Conservation (phyloP, 2,888 invertebrate genomes). For the Nymphalis polychloros region DNA sequence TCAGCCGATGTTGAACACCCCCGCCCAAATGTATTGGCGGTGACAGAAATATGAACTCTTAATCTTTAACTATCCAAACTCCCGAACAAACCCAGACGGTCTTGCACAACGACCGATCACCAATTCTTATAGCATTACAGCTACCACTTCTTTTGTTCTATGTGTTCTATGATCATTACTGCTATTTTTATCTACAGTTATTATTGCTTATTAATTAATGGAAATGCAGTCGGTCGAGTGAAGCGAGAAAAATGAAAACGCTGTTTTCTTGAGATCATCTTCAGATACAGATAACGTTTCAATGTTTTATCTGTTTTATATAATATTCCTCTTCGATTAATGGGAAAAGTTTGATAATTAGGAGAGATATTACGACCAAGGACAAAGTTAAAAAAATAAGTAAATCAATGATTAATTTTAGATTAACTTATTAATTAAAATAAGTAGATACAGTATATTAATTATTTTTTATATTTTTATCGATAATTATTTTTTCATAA, state of each 20-base stretch:
- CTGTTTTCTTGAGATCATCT: slow-evolving; percentile 19
- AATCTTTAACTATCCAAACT: too few species aligned
- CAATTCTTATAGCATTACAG: background rate
- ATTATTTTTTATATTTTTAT: too few species aligned
- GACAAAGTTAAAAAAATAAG: too few species aligned
- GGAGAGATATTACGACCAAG: too few species aligned
- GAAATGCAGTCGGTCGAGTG: slow-evolving; percentile 38
- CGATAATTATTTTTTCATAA: background rate
- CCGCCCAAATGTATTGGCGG: too few species aligned
- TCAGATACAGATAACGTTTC: slow-evolving; percentile 12
- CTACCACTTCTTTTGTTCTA: background rate
- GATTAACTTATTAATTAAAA: background rate
- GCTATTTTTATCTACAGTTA: slow-evolving; percentile 42
- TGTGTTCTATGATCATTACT: slow-evolving; percentile 18
- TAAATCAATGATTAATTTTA: background rate
- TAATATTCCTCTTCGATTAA: background rate
- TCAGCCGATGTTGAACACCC: too few species aligned
- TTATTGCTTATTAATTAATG: slow-evolving; percentile 42
- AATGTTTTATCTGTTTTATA: background rate
- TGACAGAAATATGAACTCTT: too few species aligned
- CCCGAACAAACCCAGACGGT: background rate
- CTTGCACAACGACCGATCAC: background rate
- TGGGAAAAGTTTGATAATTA: too few species aligned
- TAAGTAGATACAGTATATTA: too few species aligned
- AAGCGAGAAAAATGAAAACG: slow-evolving; percentile 36